Percentiles rank a stretch among this genome's conserved stretches.
Conservation (phyloP, 1,140 invertebrate genomes). For the Pseudachorutes palmiensis region DNA sequence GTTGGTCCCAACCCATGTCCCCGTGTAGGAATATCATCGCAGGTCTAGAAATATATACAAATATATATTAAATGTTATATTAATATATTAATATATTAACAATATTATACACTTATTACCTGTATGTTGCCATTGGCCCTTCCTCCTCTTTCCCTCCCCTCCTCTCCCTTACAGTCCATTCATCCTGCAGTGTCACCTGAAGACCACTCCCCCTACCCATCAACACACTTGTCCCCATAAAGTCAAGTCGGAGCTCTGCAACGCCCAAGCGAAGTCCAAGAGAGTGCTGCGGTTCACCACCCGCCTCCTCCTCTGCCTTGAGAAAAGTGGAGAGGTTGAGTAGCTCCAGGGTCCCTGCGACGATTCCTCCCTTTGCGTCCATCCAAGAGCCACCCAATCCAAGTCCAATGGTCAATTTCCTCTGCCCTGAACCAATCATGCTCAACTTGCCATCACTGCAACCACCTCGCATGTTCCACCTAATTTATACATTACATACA, state of each 20-base stretch:
- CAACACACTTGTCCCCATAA: constrained; percentile 81
- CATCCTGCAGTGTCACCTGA: constrained; percentile 67
- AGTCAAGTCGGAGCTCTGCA: constrained; percentile 81
- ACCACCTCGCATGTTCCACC: constrained; percentile 85
- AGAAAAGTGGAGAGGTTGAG: constrained; percentile 78
- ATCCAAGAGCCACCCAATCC: constrained; percentile 80
- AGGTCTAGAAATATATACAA: too few species aligned
- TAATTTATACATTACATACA: constrained; percentile 40
- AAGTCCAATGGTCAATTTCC: constrained; percentile 82
- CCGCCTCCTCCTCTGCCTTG: constrained; percentile 79
- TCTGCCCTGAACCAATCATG: constrained; percentile 87
- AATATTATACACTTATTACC: too few species aligned
- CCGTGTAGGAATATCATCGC: constrained; percentile 89
- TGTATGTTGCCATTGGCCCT: constrained; percentile 32
- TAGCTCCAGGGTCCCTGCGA: constrained; percentile 86
- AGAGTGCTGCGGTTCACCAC: constrained; percentile 78
- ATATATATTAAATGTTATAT: too few species aligned
- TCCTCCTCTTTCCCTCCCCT: constrained; percentile 40
- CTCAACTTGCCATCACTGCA: constrained; percentile 80
- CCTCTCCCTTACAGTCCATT: constrained; percentile 58
- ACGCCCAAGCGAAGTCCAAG: constrained; percentile 74
- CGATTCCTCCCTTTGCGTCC: constrained; percentile 91
- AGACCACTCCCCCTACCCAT: constrained; percentile 81
- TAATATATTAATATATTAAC: too few species aligned
- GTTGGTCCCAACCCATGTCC: constrained; percentile 85